phyloP scores from a whole-genome alignment of 1,140 invertebrate genomes.

The Achroia grisella region DNA sequence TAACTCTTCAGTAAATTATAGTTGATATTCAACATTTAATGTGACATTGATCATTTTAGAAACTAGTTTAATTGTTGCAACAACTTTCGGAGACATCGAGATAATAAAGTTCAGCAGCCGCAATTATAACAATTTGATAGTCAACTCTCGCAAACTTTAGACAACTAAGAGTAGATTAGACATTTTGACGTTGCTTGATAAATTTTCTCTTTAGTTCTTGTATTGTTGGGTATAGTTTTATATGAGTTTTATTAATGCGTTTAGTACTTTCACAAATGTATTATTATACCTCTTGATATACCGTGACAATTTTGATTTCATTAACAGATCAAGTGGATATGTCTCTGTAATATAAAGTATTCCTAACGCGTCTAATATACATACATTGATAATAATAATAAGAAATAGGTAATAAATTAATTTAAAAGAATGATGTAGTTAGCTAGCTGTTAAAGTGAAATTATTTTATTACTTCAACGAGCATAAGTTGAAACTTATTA shows the following conservation, averaged over 20 bases:
- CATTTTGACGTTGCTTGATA: constrained; percentile 31
- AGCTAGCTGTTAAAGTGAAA: too few species aligned
- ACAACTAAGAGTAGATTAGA: constrained; percentile 43
- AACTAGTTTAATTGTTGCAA: constrained; percentile 40
- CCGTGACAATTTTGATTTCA: too few species aligned
- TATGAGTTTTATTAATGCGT: not conserved
- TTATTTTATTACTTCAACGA: too few species aligned
- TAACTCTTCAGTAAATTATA: constrained; percentile 3
- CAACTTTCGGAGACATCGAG: constrained; percentile 47
- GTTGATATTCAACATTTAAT: not conserved
- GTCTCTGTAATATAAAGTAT: too few species aligned
- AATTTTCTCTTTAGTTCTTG: constrained; percentile 23
- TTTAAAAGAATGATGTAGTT: too few species aligned
- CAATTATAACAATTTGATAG: constrained; percentile 58
- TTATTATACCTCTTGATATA: too few species aligned
- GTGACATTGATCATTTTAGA: constrained; percentile 23
- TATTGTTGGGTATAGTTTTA: constrained; percentile 17
- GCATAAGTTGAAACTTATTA: too few species aligned
- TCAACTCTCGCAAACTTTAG: constrained; percentile 37
- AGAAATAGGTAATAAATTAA: too few species aligned
- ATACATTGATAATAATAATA: too few species aligned
- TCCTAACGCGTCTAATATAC: too few species aligned
- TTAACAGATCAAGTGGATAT: too few species aligned
- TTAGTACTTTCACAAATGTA: too few species aligned
- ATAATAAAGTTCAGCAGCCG: constrained; percentile 45